Percentiles rank a stretch among this genome's conserved stretches.
phyloP scores from a whole-genome alignment of 2,113 vertebrate genomes.

The Formicarius rufipectus region DNA sequence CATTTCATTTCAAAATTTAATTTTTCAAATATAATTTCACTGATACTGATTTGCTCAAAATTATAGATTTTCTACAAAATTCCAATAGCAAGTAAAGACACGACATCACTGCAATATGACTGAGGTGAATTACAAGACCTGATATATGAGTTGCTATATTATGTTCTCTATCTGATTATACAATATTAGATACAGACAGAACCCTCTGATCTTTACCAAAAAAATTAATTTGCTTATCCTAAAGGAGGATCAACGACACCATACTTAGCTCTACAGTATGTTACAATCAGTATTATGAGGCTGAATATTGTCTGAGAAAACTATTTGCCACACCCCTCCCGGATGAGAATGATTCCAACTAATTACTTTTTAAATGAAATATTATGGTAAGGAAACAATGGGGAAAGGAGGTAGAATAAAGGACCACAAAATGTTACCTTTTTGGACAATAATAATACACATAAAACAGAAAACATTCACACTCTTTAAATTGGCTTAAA shows the following conservation, averaged over 20 bases:
- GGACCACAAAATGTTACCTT: background rate
- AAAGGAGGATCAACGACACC: background rate
- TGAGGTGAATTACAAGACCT: background rate
- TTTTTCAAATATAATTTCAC: background rate
- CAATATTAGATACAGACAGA: background rate
- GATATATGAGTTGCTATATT: background rate
- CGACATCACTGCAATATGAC: background rate
- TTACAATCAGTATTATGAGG: background rate
- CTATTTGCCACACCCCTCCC: background rate
- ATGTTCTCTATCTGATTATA: background rate
- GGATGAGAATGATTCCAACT: background rate
- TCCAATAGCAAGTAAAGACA: background rate
- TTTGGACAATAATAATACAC: background rate
- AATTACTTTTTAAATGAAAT: background rate
- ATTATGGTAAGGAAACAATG: background rate
- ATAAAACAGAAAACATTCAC: background rate
- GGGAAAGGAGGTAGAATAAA: background rate
- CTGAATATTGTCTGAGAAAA: background rate
- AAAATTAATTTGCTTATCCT: background rate
- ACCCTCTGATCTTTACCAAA: background rate
- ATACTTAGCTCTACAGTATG: background rate
- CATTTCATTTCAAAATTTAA: background rate
- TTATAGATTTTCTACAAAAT: background rate
- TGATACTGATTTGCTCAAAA: background rate
- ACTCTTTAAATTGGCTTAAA: background rate